These are phyloP conservation scores for Neoniphon sammara DNA, from an alignment of 2,797 vertebrate species.

Conservation along the genomic window DNA sequence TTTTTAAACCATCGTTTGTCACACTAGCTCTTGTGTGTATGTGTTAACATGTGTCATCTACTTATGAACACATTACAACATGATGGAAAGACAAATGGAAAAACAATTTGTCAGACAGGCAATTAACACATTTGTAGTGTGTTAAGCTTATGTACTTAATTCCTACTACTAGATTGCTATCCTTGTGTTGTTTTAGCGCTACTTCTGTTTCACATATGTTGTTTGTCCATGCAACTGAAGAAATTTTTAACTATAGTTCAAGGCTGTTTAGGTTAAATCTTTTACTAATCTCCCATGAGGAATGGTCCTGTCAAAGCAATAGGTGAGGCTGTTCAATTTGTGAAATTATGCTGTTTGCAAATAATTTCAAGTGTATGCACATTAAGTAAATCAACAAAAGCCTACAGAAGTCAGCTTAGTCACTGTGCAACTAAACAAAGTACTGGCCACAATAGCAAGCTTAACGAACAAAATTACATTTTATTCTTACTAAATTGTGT, in stretches of 20 bases:
- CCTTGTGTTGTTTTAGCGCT: background rate
- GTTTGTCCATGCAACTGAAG: background rate
- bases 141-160: background rate
- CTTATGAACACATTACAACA: constrained; percentile 12
- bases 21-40: background rate
- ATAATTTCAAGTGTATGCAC: background rate
- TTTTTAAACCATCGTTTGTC: no score
- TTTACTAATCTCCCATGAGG: no score
- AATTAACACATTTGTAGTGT: background rate
- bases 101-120: background rate
- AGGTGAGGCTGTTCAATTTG: background rate
- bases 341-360: background rate
- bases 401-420: background rate
- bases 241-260: background rate
- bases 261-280: no score
- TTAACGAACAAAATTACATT: constrained; percentile 25
- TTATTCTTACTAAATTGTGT: background rate
- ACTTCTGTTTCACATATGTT: background rate
- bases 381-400: background rate
- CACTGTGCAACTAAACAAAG: background rate
- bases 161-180: background rate
- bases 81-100: constrained; percentile 5
- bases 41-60: background rate
- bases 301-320: no score
- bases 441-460: constrained; percentile 14